Base-by-base conservation (phyloP, 1,140 invertebrate species). In the Argopecten irradians region DNA sequence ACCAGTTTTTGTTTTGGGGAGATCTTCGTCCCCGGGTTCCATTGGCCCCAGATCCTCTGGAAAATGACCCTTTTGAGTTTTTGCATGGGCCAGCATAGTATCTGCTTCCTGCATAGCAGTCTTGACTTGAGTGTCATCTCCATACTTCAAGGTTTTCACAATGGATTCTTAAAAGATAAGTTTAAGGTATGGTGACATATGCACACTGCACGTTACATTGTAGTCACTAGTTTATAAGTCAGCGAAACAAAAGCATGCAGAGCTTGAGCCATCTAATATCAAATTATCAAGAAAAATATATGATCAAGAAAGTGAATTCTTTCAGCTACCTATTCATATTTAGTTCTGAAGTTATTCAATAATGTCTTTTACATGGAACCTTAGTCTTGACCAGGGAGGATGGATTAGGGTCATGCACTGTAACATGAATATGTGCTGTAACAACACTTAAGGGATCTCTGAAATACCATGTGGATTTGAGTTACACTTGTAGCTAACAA, bases 1-100 rank as follows among this genome's bases (percentile, higher is more conserved):
- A 93, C 93, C 93, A 90, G 93, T 94, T 86, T 90, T 93, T 16
- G 93, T 94, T 83, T 92, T 33, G 33, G 93, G 93, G 13, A 93
- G 87, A 34, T 89, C 92, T 83, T 92, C 89, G 36, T 92, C 90
- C 82, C 91, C 90, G 82, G 91, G 89, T 36, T 90, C 87, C 19
- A 86, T 90, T 28, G 83, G 83, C 0, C 90, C 87, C 19, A 90
- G 83, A 32, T 90, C 87, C 34, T 91, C 87, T 35, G 41, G 88
- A 86, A 88, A 84, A 43, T 86, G 86, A 28, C 88, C 86, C 39
- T 87, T 91, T 0, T 91, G 89, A 22, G 88, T 43, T 43, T 91
- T 84, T 22, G 89, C 33, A 41, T 90, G 87, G 36, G 91, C 89
- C 82, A 94, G 92, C 8, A 93, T 86, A 5, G 92, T 55, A 91